Evolutionary conservation across 2,797 vertebrate genomes (phyloP), one percentile per base, ranked within the genome.

Genomic region (Eulemur albifrons): DNA sequence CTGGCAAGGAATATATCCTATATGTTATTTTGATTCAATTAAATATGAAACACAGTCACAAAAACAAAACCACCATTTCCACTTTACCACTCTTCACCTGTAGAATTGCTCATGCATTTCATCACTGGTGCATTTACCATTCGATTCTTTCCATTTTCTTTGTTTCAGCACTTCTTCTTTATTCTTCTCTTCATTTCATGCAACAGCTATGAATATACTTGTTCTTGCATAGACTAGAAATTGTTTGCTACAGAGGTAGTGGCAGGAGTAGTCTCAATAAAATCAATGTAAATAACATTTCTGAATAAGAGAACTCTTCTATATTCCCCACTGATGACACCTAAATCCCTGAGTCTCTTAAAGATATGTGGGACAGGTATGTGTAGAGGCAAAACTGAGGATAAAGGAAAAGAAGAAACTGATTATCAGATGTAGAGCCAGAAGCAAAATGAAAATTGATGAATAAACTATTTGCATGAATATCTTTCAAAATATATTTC

Each of bases 11-110:
- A 72, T 81, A 15, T 7, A 77, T 35, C 20, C 5, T 90, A 9
- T 54, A n/a, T 35, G 30, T 20, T 86, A 90, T 54, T 96, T 72
- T 92, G 73, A 93, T 63, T 93, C 59, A 32, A 23, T 87, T 95
- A 96, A 95, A 83, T 86, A 63, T 7, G 48, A 95, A 93, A 69
- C 45, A 43, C n/a, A 35, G 25, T 57, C 52, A 52, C 11, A 45
- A 45, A 63, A 86, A 82, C 38, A 45, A 75, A 85, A 20, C 48
- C n/a, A 13, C 40, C 5, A 21, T 85, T 40, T 77, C 75, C 89
- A 43, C 27, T 76, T 43, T n/a, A 4, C 12, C 35, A 2, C 27
- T 79, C 15, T 25, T 90, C 61, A 91, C 85, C 70, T 94, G 54
- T 81, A 20, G 40, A 69, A 79, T 20, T 80, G 65, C 48, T 85